Conservation (phyloP, 2,888 invertebrate genomes). For the Caenorhabditis imperialis region DNA sequence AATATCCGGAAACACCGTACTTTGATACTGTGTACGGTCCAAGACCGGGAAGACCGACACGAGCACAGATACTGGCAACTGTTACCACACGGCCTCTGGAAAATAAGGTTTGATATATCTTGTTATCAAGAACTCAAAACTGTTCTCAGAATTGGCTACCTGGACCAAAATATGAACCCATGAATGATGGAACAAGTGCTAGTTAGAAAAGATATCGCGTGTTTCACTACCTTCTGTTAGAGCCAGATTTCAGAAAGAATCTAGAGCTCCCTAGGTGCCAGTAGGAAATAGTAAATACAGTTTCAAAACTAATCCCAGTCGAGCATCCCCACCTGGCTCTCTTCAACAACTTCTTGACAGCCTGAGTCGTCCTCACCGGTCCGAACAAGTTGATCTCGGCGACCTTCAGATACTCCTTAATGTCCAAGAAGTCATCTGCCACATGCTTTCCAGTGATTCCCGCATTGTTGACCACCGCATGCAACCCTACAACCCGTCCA, state of each 20-base stretch:
- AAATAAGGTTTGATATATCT: no score
- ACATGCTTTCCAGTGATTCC: slow-evolving; percentile 74
- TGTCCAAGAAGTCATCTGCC: slow-evolving; percentile 77
- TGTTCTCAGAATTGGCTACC: no score
- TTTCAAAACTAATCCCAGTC: no score
- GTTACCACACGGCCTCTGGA: slow-evolving; percentile 79
- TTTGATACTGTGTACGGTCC: slow-evolving; percentile 76
- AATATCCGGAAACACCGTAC: slow-evolving; percentile 72
- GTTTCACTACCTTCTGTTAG: no score
- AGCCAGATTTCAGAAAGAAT: no score
- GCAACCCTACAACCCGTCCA: slow-evolving; percentile 70
- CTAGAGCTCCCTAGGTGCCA: no score
- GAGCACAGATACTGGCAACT: slow-evolving; percentile 79
- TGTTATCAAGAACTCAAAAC: no score
- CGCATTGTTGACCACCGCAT: slow-evolving; percentile 77
- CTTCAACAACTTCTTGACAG: slow-evolving; percentile 71
- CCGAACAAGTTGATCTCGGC: slow-evolving; percentile 78
- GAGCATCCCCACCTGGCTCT: slow-evolving; percentile 67
- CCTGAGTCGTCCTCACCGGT: slow-evolving; percentile 75
- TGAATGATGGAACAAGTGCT: no score
- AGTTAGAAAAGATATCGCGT: no score
- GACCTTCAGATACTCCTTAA: slow-evolving; percentile 76
- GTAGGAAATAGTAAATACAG: no score
- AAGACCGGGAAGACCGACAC: slow-evolving; percentile 74
- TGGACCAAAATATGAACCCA: no score